Evolutionary conservation across 2,113 vertebrate species (phyloP).

Genomic region (Eulacestoma nigropectus): DNA sequence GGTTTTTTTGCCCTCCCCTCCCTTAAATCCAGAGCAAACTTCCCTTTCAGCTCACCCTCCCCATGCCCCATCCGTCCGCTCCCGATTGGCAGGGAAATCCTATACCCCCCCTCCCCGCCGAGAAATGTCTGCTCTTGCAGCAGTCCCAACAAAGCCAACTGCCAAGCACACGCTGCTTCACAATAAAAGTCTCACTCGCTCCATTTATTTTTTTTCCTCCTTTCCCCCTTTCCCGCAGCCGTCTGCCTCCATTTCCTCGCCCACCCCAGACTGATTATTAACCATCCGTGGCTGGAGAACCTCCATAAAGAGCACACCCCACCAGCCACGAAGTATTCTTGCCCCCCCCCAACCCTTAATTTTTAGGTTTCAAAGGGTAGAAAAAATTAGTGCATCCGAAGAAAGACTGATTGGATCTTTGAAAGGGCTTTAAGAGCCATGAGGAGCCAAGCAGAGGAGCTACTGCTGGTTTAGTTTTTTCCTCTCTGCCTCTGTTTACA

Average conservation of each 20-base stretch:
- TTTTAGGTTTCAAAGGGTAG: background rate
- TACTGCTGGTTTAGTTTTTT: background rate
- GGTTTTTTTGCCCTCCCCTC: background rate
- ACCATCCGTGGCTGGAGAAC: conserved; percentile 18
- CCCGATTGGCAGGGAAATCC: conserved; percentile 74
- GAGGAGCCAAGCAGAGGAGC: conserved; percentile 28
- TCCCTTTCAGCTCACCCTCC: conserved; percentile 55
- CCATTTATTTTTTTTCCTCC: background rate
- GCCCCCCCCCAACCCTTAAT: background rate
- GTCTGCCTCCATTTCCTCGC: conserved; percentile 19
- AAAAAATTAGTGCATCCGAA: background rate
- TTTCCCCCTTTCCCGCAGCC: conserved; percentile 25
- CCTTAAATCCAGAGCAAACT: conserved; percentile 57
- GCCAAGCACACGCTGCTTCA: conserved; percentile 68
- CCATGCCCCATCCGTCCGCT: conserved; percentile 56
- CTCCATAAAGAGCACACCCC: background rate
- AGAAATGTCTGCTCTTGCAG: conserved; percentile 74
- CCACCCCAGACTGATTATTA: conserved; percentile 37
- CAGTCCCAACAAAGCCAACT: conserved; percentile 78
- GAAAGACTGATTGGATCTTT: conserved; percentile 6
- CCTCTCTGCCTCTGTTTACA: background rate
- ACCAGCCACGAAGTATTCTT: background rate
- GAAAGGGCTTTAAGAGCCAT: conserved; percentile 3
- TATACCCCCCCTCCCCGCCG: conserved; percentile 71
- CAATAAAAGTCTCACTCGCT: conserved; percentile 70